Evolutionary conservation across 2,113 vertebrate genomes (phyloP).

Genomic region (Mungos mungo): DNA sequence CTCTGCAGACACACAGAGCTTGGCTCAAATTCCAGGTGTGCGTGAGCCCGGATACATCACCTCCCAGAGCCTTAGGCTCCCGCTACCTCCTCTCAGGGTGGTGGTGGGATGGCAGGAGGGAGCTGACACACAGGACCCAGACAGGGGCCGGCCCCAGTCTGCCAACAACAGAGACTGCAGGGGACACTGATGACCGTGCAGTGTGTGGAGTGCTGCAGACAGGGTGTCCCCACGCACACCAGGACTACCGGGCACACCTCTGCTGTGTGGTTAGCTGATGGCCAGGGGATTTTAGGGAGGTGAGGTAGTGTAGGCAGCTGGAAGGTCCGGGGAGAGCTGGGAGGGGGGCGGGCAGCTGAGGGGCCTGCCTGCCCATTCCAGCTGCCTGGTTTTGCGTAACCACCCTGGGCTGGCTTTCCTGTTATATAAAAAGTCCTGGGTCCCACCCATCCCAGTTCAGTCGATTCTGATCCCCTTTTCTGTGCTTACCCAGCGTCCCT

Average conservation of each 20-base stretch:
- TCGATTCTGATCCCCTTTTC: not conserved
- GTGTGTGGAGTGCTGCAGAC: not conserved
- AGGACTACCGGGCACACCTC: not conserved
- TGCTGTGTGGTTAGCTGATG: not conserved
- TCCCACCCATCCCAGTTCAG: not conserved
- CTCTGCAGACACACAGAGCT: not conserved
- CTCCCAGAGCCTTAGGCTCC: not conserved
- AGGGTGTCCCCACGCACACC: not conserved
- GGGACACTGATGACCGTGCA: not conserved
- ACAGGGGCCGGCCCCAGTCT: not conserved
- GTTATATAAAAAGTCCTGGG: not conserved
- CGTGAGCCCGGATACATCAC: not conserved
- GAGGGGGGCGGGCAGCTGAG: not conserved
- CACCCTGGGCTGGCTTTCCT: not conserved
- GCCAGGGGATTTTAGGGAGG: not conserved
- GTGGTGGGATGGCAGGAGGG: not conserved
- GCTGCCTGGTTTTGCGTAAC: not conserved
- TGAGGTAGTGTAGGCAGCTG: not conserved
- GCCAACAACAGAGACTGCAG: not conserved
- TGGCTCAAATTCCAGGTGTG: not conserved
- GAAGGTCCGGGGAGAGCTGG: not conserved
- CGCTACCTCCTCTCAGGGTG: not conserved
- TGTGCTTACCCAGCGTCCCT: not conserved
- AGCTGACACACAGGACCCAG: not conserved
- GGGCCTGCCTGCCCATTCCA: not conserved